A percentile compares a stretch with the other conserved stretches of the same genome.
These are phyloP conservation scores for Conchocele bisecta DNA, from an alignment of 2,888 invertebrate genomes.

Conservation along the genomic window DNA sequence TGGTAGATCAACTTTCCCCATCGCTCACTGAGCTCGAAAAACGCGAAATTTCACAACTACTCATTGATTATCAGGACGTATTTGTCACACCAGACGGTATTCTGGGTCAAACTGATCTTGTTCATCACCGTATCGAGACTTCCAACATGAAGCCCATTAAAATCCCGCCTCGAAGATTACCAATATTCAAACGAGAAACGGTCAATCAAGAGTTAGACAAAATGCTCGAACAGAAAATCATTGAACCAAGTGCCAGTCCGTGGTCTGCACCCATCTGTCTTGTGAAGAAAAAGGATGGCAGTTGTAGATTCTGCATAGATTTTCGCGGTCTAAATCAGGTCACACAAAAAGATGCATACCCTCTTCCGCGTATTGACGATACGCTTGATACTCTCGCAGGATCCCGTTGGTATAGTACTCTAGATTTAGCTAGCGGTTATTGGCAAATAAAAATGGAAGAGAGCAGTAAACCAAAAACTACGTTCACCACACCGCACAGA, in stretches of 20 bases:
- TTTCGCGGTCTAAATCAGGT: constrained; percentile 5
- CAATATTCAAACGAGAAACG: background rate
- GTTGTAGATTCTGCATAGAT: constrained; percentile 2
- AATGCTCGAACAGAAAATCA: constrained; percentile 16
- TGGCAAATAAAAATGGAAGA: constrained; percentile 27
- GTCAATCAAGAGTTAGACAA: constrained; percentile 18
- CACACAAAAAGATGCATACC: constrained; percentile 19
- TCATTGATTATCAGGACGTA: constrained; percentile 31
- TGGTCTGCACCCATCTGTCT: constrained; percentile 24
- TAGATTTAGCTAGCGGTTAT: constrained; percentile 16
- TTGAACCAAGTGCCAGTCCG: constrained; percentile 15
- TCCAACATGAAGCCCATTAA: constrained; percentile 10
- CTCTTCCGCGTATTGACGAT: constrained; percentile 17
- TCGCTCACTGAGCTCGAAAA: constrained; percentile 23
- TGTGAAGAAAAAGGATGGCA: constrained; percentile 15
- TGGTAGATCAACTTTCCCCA: constrained; percentile 8
- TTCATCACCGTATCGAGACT: constrained; percentile 29
- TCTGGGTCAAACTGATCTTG: constrained; percentile 14
- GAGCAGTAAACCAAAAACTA: constrained; percentile 8
- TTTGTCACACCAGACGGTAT: constrained; percentile 29
- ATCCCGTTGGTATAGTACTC: constrained; percentile 9
- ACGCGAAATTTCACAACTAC: constrained; percentile 14
- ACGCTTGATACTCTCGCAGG: constrained; percentile 11
- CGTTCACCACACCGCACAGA: constrained; percentile 12
- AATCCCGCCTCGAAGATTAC: constrained; percentile 21